Evolutionary conservation across 1,140 invertebrate genomes (phyloP).

Genomic region (Rhyzopertha dominica): DNA sequence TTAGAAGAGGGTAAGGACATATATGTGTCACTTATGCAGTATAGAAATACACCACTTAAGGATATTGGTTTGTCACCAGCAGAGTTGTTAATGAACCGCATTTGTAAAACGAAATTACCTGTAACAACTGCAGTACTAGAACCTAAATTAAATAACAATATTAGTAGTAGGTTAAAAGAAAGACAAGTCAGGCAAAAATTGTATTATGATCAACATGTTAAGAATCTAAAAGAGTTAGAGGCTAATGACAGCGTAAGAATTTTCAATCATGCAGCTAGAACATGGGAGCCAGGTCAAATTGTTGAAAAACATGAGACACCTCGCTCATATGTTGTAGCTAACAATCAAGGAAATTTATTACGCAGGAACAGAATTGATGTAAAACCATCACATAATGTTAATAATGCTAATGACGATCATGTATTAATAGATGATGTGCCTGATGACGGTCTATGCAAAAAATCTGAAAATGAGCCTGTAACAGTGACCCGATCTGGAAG

Average conservation of each 20-base stretch:
- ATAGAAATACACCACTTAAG: conserved; percentile 18
- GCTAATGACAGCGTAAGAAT: not conserved
- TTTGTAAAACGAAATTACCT: conserved; percentile 16
- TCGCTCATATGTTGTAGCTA: conserved; percentile 11
- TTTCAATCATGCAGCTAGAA: not conserved
- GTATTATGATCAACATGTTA: conserved; percentile 8
- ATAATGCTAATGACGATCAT: too few relatives aligned
- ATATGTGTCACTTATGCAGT: conserved; percentile 13
- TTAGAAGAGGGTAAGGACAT: conserved; percentile 19
- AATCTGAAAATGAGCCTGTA: too few relatives aligned
- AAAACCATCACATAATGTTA: too few relatives aligned
- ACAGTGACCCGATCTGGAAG: too few relatives aligned
- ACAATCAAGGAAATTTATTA: too few relatives aligned
- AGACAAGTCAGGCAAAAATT: conserved; percentile 4
- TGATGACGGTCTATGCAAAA: too few relatives aligned
- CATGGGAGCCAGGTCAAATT: conserved; percentile 7
- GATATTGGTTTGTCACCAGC: conserved; percentile 13
- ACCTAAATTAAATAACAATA: conserved; percentile 7
- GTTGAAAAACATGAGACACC: not conserved
- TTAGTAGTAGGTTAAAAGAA: not conserved
- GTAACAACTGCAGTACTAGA: conserved; percentile 5
- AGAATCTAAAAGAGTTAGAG: not conserved
- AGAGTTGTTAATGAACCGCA: conserved; percentile 21
- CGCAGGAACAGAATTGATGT: too few relatives aligned
- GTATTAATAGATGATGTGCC: too few relatives aligned